Evolutionary conservation across 2,113 vertebrate species (phyloP).

Genomic region (Sardina pilchardus): DNA sequence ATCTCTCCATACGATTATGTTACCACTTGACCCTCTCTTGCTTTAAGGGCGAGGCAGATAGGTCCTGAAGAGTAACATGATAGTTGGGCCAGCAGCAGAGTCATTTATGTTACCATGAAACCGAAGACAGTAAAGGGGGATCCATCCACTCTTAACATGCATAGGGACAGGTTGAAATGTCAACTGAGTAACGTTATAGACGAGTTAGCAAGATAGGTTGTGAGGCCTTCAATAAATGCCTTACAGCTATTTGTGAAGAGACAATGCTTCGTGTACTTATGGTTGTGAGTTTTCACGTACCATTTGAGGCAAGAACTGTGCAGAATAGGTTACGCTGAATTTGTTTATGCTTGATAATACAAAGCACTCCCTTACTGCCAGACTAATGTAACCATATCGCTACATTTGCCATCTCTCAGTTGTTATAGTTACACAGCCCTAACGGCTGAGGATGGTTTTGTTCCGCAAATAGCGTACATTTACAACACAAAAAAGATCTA

Average conservation of each 20-base stretch:
- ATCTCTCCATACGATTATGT: background rate
- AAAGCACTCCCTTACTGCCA: background rate
- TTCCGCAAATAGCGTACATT: background rate
- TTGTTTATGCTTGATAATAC: background rate
- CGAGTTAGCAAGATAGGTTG: background rate
- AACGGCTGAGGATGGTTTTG: background rate
- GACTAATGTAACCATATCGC: background rate
- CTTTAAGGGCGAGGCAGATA: background rate
- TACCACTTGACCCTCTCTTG: background rate
- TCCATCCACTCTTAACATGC: background rate
- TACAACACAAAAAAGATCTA: background rate
- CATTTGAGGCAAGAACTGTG: background rate
- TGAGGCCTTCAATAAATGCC: background rate
- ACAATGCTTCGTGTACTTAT: background rate
- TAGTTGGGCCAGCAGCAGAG: background rate
- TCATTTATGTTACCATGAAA: slow-evolving; percentile 5
- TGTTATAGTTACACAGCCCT: slow-evolving; percentile 61
- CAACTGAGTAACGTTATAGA: background rate
- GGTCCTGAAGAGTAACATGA: background rate
- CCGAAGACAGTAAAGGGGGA: background rate
- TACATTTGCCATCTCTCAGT: slow-evolving; percentile 33
- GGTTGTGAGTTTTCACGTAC: background rate
- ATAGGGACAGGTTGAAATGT: background rate
- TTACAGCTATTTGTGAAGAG: background rate
- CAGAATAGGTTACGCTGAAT: background rate